phyloP scores from a whole-genome alignment of 2,888 invertebrate genomes.

The Thyatira batis region DNA sequence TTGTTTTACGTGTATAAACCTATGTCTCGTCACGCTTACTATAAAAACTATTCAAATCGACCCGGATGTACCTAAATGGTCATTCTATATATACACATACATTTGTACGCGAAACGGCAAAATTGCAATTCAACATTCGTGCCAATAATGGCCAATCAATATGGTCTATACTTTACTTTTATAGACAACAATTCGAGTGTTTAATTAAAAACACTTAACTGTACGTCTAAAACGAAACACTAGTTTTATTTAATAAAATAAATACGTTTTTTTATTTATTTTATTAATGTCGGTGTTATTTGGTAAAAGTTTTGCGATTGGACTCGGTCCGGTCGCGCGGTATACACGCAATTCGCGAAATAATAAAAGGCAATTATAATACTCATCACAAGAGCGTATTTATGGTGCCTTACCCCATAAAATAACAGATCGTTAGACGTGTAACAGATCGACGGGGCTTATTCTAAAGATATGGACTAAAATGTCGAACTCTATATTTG shows the following conservation, averaged over 20 bases:
- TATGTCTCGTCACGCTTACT: too few species aligned
- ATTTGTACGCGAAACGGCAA: neutral
- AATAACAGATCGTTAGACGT: conserved; percentile 4
- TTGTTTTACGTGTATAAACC: too few species aligned
- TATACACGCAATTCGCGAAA: conserved; percentile 23
- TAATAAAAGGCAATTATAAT: conserved; percentile 17
- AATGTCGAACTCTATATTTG: too few species aligned
- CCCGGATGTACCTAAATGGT: neutral
- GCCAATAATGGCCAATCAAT: conserved; percentile 5
- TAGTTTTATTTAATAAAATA: conserved; percentile 27
- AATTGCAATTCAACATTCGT: neutral
- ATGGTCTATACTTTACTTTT: conserved; percentile 1
- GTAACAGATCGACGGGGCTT: neutral
- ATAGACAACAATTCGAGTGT: conserved; percentile 1
- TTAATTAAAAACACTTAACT: conserved; percentile 5
- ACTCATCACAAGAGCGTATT: conserved; percentile 7
- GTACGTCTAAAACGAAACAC: conserved; percentile 10
- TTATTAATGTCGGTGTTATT: conserved; percentile 14
- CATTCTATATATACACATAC: neutral
- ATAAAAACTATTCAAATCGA: too few species aligned
- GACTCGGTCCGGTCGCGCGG: conserved; percentile 29
- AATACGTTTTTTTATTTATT: conserved; percentile 26
- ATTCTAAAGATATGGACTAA: too few species aligned
- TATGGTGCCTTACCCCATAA: conserved; percentile 4
- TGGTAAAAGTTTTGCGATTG: conserved; percentile 26